These are phyloP conservation scores for Ceratina japonica DNA, from an alignment of 1,140 invertebrate genomes.

Conservation along the genomic window DNA sequence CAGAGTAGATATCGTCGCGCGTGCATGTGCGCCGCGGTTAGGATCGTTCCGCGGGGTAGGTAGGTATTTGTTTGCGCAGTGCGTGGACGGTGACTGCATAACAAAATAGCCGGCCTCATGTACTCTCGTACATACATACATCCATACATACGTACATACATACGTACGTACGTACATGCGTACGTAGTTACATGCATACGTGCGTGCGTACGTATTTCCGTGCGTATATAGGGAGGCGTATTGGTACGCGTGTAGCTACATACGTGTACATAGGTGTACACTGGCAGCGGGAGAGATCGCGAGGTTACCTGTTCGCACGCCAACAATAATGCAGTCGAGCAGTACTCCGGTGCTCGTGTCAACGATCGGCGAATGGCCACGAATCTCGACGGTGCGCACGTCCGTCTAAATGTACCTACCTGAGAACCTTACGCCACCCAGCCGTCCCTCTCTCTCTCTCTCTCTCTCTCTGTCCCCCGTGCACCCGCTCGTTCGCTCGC, in stretches of 20 bases:
- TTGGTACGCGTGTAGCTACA: no score
- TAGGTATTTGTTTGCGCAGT: constrained; percentile 61
- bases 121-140: not conserved
- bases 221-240: no score
- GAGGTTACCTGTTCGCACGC: constrained; percentile 67
- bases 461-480: no score
- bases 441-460: constrained; percentile 26
- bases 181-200: no score
- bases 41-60: constrained; percentile 47
- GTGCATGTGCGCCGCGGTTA: constrained; percentile 32
- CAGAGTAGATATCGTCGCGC: constrained; percentile 10
- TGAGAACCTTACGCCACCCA: constrained; percentile 64
- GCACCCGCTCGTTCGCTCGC: no score
- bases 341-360: constrained; percentile 60
- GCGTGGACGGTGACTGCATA: constrained; percentile 57
- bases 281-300: constrained; percentile 56
- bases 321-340: constrained; percentile 66
- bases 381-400: constrained; percentile 64
- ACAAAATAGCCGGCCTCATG: constrained; percentile 55
- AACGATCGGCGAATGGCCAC: constrained; percentile 68
- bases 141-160: no score
- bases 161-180: no score
- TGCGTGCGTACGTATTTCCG: no score
- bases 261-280: no score
- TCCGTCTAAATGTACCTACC: constrained; percentile 69